Evolutionary conservation across 2,888 invertebrate species (phyloP).

Genomic region (Ganaspis brasiliensis): DNA sequence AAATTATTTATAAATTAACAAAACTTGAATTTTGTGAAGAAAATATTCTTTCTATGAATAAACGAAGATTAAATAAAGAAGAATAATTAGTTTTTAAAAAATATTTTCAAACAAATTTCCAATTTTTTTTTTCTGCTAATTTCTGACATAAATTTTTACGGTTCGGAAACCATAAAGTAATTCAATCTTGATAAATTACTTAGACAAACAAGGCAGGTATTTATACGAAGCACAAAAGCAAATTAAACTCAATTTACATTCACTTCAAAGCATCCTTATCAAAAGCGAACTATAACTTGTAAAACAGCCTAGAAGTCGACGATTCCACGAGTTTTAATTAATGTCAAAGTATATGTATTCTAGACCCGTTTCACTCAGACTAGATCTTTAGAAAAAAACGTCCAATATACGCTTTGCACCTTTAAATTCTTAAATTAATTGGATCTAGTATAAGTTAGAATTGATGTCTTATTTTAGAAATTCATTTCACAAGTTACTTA

Average conservation of each 20-base stretch:
- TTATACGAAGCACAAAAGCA: not conserved
- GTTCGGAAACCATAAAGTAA: too few species aligned
- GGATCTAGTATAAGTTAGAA: slow-evolving; percentile 20
- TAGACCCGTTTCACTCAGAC: not conserved
- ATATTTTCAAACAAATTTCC: too few species aligned
- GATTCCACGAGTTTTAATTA: slow-evolving; percentile 24
- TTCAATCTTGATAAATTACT: too few species aligned
- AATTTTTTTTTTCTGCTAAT: too few species aligned
- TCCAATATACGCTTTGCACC: not conserved
- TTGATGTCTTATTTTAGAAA: not conserved
- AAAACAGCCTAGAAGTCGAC: not conserved
- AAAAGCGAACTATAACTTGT: not conserved
- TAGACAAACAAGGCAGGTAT: not conserved
- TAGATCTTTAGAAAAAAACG: not conserved
- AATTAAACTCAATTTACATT: not conserved
- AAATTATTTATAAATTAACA: too few species aligned
- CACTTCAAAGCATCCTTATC: not conserved
- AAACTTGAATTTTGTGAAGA: too few species aligned
- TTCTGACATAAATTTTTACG: too few species aligned
- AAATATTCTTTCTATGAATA: too few species aligned
- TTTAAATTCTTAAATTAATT: not conserved
- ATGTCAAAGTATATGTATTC: slow-evolving; percentile 6
- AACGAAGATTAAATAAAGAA: too few species aligned
- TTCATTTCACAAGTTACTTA: too few species aligned
- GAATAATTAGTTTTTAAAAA: too few species aligned